phyloP scores from a whole-genome alignment of 1,140 invertebrate species.

The Drosophila azteca region DNA sequence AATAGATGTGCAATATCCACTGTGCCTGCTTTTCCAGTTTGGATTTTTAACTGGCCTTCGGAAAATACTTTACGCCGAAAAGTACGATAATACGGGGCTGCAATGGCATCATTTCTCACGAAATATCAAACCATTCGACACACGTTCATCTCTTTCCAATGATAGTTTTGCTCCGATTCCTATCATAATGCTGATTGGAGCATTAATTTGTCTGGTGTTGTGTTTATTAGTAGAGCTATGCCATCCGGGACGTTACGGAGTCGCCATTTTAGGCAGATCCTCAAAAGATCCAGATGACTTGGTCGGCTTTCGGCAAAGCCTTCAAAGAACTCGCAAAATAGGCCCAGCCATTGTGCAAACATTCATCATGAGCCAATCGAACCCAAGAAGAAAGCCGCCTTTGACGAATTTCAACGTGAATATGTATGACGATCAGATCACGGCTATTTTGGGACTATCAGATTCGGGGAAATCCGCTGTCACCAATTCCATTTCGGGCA shows the following conservation, averaged over 20 bases:
- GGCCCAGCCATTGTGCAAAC: slow-evolving; percentile 6
- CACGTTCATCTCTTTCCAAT: too few species aligned
- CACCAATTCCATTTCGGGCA: slow-evolving; percentile 14
- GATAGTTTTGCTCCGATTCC: neutral
- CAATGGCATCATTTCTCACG: slow-evolving; percentile 2
- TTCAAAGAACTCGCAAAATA: neutral
- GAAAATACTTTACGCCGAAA: slow-evolving; percentile 6
- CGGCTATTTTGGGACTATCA: slow-evolving; percentile 16
- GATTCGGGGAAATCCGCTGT: slow-evolving; percentile 18
- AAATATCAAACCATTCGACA: too few species aligned
- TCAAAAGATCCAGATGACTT: too few species aligned
- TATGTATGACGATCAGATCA: slow-evolving; percentile 37
- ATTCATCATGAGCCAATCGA: neutral
- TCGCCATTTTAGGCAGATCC: neutral
- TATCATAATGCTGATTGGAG: slow-evolving; percentile 2
- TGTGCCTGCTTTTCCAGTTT: slow-evolving; percentile 11
- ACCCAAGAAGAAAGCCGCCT: neutral
- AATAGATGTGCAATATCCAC: neutral
- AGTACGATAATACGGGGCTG: slow-evolving; percentile 1
- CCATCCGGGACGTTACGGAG: slow-evolving; percentile 24
- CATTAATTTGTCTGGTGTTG: neutral
- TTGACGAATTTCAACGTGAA: slow-evolving; percentile 28
- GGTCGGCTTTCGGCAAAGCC: neutral
- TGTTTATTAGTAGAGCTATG: neutral
- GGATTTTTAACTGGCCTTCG: slow-evolving; percentile 7